phyloP scores from a whole-genome alignment of 2,797 vertebrate genomes.

The Sandelia bainsii region DNA sequence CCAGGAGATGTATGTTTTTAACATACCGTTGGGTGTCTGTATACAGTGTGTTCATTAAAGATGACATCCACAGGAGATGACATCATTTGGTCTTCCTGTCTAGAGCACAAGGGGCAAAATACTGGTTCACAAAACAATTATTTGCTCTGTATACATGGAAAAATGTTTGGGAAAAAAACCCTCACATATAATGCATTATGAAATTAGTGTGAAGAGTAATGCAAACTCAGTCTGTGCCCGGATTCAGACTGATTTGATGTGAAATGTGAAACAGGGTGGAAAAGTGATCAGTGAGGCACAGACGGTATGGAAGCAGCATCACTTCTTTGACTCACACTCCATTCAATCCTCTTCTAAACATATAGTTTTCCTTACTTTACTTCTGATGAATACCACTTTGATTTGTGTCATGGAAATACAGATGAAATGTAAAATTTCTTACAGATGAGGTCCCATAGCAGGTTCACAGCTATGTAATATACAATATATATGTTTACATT shows the following conservation, averaged over 20 bases:
- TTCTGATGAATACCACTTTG: no score
- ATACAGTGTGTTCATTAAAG: conserved; percentile 34
- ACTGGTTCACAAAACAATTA: conserved; percentile 38
- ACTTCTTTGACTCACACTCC: no score
- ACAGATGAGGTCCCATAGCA: not conserved
- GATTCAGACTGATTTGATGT: not conserved
- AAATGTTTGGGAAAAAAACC: conserved; percentile 1
- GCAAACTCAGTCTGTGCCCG: not conserved
- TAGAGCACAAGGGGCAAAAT: conserved; percentile 43
- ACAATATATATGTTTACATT: conserved; percentile 39
- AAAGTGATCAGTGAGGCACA: conserved; percentile 8
- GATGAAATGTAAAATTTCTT: no score
- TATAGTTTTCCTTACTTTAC: not conserved
- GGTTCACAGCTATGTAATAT: not conserved
- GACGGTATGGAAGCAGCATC: not conserved
- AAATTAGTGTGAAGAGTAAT: not conserved
- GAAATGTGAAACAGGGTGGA: conserved; percentile 7
- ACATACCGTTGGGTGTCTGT: conserved; percentile 44
- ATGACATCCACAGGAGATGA: conserved; percentile 58
- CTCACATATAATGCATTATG: not conserved
- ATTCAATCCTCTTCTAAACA: not conserved
- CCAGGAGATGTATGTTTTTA: conserved; percentile 53
- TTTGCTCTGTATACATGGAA: conserved; percentile 2
- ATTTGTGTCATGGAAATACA: no score
- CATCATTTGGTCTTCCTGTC: conserved; percentile 62